Evolutionary conservation across 2,113 vertebrate genomes (phyloP).

Genomic region (Scomber scombrus): DNA sequence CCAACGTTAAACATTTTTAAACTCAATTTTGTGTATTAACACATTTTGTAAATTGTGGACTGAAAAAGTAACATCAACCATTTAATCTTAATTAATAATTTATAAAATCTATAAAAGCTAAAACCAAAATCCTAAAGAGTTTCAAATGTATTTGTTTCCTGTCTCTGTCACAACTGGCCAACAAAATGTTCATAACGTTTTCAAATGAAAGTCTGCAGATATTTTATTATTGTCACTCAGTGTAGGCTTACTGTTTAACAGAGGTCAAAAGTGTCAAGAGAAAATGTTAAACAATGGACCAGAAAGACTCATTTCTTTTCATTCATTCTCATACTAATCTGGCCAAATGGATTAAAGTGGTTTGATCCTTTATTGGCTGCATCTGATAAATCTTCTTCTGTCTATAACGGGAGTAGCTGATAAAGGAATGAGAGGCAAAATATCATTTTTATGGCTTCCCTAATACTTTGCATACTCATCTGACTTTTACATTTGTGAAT

Average conservation of each 20-base stretch:
- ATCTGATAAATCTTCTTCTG: neutral
- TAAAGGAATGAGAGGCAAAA: neutral
- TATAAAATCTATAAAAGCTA: no score
- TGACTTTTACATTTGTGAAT: neutral
- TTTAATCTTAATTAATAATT: no score
- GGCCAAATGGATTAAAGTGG: neutral
- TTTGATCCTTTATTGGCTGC: neutral
- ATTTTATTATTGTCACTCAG: no score
- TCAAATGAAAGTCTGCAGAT: no score
- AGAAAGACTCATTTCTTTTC: neutral
- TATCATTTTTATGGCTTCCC: neutral
- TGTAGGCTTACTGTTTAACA: neutral
- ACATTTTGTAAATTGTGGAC: no score
- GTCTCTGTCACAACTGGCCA: neutral
- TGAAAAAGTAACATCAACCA: no score
- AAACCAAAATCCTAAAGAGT: neutral
- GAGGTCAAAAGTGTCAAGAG: neutral
- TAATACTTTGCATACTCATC: neutral
- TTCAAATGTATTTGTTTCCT: neutral
- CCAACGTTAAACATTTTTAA: no score
- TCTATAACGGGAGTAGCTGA: neutral
- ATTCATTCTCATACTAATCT: neutral
- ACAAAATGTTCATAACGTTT: neutral
- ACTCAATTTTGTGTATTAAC: no score
- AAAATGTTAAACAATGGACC: neutral